Conservation (phyloP, 2,888 invertebrate genomes). For the Sarcophaga subvicina region DNA sequence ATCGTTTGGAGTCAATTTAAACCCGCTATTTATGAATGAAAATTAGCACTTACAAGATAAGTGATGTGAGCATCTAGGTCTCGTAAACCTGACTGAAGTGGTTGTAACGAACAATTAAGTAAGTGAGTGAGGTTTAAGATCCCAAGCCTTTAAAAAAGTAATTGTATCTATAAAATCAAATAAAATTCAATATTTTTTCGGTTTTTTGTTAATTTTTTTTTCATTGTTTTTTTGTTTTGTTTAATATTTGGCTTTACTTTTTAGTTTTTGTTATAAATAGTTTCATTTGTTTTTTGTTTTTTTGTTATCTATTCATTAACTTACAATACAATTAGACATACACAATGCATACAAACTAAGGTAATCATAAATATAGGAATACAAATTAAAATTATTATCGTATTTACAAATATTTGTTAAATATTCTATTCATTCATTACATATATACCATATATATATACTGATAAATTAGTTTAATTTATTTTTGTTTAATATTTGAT, state of each 20-base stretch:
- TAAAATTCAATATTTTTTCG: too few species aligned
- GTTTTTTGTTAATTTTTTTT: constrained; percentile 17
- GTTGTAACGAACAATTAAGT: too few species aligned
- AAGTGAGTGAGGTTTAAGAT: too few species aligned
- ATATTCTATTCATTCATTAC: too few species aligned
- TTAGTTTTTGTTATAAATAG: constrained; percentile 58
- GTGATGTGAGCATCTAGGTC: too few species aligned
- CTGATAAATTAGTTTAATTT: not conserved
- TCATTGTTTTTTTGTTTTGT: constrained; percentile 53
- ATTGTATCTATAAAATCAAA: too few species aligned
- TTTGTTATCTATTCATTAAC: constrained; percentile 17
- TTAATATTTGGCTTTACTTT: constrained; percentile 65
- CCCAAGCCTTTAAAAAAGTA: too few species aligned
- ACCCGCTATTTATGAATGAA: too few species aligned
- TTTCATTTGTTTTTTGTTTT: constrained; percentile 45
- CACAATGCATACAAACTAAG: constrained; percentile 53
- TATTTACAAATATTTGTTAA: constrained; percentile 49
- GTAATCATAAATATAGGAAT: constrained; percentile 4
- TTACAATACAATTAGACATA: constrained; percentile 63
- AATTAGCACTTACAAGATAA: too few species aligned
- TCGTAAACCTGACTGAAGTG: too few species aligned
- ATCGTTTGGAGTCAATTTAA: too few species aligned
- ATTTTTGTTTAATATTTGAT: constrained; percentile 10
- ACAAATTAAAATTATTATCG: constrained; percentile 32
- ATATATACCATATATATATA: too few species aligned